A percentile compares a stretch with the other conserved stretches of the same genome.
Evolutionary conservation across 1,140 invertebrate genomes (phyloP).

Genomic region (Papilio polytes): DNA sequence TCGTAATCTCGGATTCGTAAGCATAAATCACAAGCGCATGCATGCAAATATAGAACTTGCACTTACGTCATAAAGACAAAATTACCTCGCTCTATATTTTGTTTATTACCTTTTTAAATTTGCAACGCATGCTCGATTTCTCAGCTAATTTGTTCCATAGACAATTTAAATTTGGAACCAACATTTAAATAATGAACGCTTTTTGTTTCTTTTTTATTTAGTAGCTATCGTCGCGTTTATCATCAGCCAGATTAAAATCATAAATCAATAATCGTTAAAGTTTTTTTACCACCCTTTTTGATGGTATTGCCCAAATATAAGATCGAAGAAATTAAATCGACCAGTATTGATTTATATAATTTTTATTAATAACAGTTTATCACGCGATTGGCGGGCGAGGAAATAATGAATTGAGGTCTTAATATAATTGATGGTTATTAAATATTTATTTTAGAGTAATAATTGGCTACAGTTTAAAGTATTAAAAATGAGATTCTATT

Average conservation of each 20-base stretch:
- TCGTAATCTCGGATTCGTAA: conserved; percentile 43
- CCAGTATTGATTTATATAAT: conserved; percentile 32
- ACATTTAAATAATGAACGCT: background rate
- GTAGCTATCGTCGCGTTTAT: conserved; percentile 9
- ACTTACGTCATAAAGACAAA: conserved; percentile 28
- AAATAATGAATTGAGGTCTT: conserved; percentile 9
- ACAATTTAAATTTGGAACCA: conserved; percentile 23
- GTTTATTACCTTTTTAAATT: conserved; percentile 31
- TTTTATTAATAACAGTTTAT: conserved; percentile 34
- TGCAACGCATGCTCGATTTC: background rate
- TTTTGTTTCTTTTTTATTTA: background rate
- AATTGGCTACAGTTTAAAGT: background rate
- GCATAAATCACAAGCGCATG: conserved; percentile 45
- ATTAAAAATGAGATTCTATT: background rate
- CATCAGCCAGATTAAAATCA: conserved; percentile 28
- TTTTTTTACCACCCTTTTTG: conserved; percentile 49
- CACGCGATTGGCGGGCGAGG: conserved; percentile 34
- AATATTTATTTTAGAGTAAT: conserved; percentile 22
- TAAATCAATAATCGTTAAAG: conserved; percentile 51
- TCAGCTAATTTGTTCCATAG: conserved; percentile 30
- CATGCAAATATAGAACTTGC: conserved; percentile 41
- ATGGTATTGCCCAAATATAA: conserved; percentile 67
- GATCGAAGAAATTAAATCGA: conserved; percentile 51
- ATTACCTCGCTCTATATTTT: background rate
- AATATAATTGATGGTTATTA: conserved; percentile 30